Evolutionary conservation across 2,888 invertebrate species (phyloP).

Genomic region (Hedya salicella): DNA sequence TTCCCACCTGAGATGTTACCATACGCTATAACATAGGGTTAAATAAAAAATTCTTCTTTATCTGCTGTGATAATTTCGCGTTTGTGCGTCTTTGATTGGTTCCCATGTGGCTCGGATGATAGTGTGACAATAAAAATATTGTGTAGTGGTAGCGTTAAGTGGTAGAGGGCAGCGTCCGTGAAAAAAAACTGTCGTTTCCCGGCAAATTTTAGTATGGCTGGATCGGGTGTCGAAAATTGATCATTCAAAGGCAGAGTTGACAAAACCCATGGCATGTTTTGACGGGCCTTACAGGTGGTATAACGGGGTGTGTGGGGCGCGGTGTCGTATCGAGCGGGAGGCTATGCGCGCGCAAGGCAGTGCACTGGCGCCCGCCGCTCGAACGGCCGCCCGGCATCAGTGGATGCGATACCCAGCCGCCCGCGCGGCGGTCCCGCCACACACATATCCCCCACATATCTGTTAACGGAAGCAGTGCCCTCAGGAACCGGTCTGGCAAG

Average conservation of each 20-base stretch:
- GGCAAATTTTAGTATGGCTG: conserved; percentile 21
- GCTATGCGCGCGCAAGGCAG: conserved; percentile 69
- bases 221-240: conserved; percentile 49
- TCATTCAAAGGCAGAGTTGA: conserved; percentile 48
- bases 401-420: conserved; percentile 58
- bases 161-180: neutral
- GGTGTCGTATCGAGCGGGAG: conserved; percentile 58
- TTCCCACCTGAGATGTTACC: too few relatives aligned
- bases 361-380: conserved; percentile 65
- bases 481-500: conserved; percentile 33
- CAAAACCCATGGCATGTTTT: conserved; percentile 75
- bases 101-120: neutral
- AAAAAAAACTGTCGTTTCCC: conserved; percentile 9
- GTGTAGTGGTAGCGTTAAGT: neutral
- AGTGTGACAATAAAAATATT: neutral
- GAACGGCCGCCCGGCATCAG: conserved; percentile 60
- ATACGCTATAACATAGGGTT: too few relatives aligned
- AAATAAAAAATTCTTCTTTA: too few relatives aligned
- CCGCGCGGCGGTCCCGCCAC: conserved; percentile 64
- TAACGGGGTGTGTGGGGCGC: conserved; percentile 74
- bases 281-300: conserved; percentile 82
- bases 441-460: conserved; percentile 50
- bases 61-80: too few relatives aligned
- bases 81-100: too few relatives aligned
- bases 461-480: conserved; percentile 42